Evolutionary conservation across 2,888 invertebrate species (phyloP), one percentile per base, ranked within the genome.

Genomic region (Rotaria magnacalcarata): DNA sequence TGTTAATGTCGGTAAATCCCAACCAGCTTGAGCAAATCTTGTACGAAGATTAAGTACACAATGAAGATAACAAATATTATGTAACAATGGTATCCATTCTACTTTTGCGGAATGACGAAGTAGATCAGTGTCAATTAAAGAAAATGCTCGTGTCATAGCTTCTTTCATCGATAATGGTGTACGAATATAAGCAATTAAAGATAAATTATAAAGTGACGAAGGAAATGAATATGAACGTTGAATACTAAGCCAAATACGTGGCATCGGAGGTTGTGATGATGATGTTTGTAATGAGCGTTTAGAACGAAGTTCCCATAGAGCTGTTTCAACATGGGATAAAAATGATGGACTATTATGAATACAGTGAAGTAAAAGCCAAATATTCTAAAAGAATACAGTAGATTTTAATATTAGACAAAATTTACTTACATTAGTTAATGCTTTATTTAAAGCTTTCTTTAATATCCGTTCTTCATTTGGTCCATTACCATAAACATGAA

Each of bases 11-110:
- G 90, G 90, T 47, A 87, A 87, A 86, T 90, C 90, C 90, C 90
- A 91, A n/a, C 90, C 91, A n/a, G 89, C 90, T 43, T 88, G 87
- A 19, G 89, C 89, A 87, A 89, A 90, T 52, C 90, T 88, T n/a
- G 90, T 89, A 75, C 91, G 87, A 19, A 90, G 89, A 84, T 89
- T 90, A 41, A 91, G 87, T 50, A 90, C 90, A 67, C 90, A 90
- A 86, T 91, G 91, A 34, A 91, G 88, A 88, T 90, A 90, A 88
- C 90, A 90, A 87, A 91, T 88, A 88, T 91, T 91, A 88, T 91
- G 91, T 50, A 91, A 88, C 88, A 90, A 88, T n/a, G 89, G 88
- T 0, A 90, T 89, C 90, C 90, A 91, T 87, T 91, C 90, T 1
- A 89, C 87, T 16, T 90, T 88, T 10, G 88, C 88, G 10, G 89